Evolutionary conservation across 2,888 invertebrate species (phyloP), one percentile per base, ranked within the genome.

Genomic region (Nudaria mundana): DNA sequence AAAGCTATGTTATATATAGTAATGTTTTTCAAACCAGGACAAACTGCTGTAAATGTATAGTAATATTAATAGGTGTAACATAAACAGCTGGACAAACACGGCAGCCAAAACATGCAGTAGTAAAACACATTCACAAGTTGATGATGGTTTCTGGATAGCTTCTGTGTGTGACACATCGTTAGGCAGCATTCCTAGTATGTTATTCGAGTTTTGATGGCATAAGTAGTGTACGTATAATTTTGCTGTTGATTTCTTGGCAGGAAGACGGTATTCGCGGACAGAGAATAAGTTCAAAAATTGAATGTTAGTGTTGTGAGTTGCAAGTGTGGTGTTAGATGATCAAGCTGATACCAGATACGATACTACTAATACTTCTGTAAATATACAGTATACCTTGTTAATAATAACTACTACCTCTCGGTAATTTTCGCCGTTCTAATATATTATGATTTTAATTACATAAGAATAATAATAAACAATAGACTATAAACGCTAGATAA

Each of bases 231-330:
- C 8, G 20, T 24, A 30, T 70, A 24, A 33, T 66, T 70, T 60
- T 61, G 66, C 61, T 70, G 67, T 69, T 68, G 58, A 63, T 71
- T 62, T 75, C 70, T 69, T 66, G 87, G 87, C 86, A 87, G 88
- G 88, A 86, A 88, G 87, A 78, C 87, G 87, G 87, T 84, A 81
- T 71, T 74, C 82, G 77, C 86, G 77, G 79, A 74, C 69, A 71
- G 68, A 71, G 53, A 64, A 54, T 60, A 58, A 56, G 30, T 37
- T 35, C 30, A 28, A 37, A 28, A 34, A 39, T 37, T 34, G 52
- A n/a, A 45, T 44, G 63, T 70, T 69, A 68, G 67, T 70, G 49
- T 52, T 52, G 50, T 64, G 68, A 63, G 52, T 56, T 52, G 63
- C 63, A 47, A n/a, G 48, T 58, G 41, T 56, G 53, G 42, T 49